Evolutionary conservation across 2,113 vertebrate genomes (phyloP).

Genomic region (Globicephala melas): DNA sequence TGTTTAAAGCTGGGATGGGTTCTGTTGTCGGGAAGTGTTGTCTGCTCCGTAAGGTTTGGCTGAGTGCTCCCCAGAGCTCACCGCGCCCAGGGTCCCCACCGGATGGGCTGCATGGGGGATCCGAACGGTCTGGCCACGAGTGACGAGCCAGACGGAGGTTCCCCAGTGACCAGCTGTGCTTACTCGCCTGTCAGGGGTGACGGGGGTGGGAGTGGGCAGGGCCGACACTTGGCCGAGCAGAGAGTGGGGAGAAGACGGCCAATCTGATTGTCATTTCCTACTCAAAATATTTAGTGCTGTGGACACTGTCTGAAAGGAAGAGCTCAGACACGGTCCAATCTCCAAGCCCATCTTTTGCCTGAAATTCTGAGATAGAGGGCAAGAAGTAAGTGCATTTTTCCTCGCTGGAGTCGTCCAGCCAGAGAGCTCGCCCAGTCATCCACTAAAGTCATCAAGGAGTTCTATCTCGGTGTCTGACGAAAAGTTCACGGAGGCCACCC

Average conservation of each 20-base stretch:
- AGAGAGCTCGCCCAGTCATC: background rate
- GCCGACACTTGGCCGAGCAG: background rate
- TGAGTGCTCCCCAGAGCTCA: background rate
- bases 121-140: background rate
- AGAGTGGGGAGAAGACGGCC: background rate
- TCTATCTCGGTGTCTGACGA: background rate
- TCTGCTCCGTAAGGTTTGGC: background rate
- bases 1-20: rapidly evolving
- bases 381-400: background rate
- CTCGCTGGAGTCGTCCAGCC: background rate
- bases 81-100: rapidly evolving
- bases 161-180: background rate
- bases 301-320: background rate
- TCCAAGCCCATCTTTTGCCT: background rate
- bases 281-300: background rate
- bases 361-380: background rate
- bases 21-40: background rate
- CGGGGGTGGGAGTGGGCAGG: too few relatives aligned
- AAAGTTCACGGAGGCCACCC: background rate
- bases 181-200: background rate
- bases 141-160: background rate
- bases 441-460: background rate
- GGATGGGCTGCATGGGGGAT: background rate
- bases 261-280: background rate
- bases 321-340: background rate